Percentiles rank a stretch among this genome's conserved stretches.
Evolutionary conservation across 2,888 invertebrate genomes (phyloP).

Genomic region (Drosophila gaucha): DNA sequence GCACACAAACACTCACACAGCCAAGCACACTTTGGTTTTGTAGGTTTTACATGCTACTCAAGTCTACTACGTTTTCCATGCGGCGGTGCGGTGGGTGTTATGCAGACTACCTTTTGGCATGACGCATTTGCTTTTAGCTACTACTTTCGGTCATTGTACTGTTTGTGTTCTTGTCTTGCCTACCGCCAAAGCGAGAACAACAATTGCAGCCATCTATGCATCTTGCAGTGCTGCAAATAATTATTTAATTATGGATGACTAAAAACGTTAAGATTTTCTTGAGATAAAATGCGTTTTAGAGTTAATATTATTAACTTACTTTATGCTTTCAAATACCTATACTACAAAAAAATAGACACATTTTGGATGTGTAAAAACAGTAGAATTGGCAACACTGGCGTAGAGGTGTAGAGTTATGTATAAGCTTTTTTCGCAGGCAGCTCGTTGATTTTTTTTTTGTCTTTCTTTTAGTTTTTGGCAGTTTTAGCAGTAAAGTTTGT

Average conservation of each 20-base stretch:
- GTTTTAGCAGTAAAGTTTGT: constrained; percentile 2
- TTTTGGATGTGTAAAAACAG: too few relatives aligned
- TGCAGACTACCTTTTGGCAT: constrained; percentile 46
- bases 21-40: constrained; percentile 29
- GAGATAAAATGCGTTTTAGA: too few relatives aligned
- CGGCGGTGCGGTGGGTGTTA: constrained; percentile 38
- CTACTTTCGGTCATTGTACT: constrained; percentile 74
- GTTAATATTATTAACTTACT: too few relatives aligned
- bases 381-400: background rate
- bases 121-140: constrained; percentile 40
- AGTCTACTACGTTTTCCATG: constrained; percentile 59
- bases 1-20: constrained; percentile 38
- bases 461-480: too few relatives aligned
- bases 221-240: constrained; percentile 8
- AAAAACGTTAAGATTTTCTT: too few relatives aligned
- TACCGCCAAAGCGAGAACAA: constrained; percentile 31
- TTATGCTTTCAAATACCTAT: too few relatives aligned
- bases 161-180: constrained; percentile 45
- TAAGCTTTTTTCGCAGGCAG: constrained; percentile 17
- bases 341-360: too few relatives aligned
- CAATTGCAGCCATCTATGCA: constrained; percentile 14
- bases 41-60: constrained; percentile 46
- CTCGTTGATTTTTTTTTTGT: too few relatives aligned
- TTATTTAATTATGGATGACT: too few relatives aligned
- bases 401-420: background rate